Evolutionary conservation across 2,888 invertebrate genomes (phyloP).

Genomic region (Electrophaes corylata): DNA sequence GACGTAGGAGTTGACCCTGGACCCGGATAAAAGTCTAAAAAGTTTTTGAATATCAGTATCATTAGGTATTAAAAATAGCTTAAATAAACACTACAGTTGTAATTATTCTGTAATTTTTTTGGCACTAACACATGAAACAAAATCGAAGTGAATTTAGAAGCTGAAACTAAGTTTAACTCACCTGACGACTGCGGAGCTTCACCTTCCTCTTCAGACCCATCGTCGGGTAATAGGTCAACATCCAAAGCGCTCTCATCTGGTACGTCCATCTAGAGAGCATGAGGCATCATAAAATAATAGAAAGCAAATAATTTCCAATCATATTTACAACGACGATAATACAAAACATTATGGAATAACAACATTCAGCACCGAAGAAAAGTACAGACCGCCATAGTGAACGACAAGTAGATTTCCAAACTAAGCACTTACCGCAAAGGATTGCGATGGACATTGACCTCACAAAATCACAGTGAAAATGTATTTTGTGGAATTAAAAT

Average conservation of each 20-base stretch:
- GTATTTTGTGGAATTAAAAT: conserved; percentile 56
- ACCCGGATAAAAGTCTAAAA: conserved; percentile 81
- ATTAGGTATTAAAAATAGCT: conserved; percentile 8
- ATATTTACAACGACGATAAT: conserved; percentile 12
- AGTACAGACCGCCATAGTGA: conserved; percentile 82
- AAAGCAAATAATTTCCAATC: neutral
- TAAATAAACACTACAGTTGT: neutral
- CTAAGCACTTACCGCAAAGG: conserved; percentile 73
- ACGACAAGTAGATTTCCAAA: conserved; percentile 71
- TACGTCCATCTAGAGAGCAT: conserved; percentile 76
- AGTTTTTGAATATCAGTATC: conserved; percentile 8
- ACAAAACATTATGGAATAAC: conserved; percentile 54
- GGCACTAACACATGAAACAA: neutral
- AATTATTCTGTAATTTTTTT: neutral
- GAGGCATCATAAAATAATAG: conserved; percentile 19
- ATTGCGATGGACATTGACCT: conserved; percentile 71
- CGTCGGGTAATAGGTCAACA: conserved; percentile 89
- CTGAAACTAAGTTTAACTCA: conserved; percentile 60
- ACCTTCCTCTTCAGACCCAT: conserved; percentile 90
- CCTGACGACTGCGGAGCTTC: conserved; percentile 85
- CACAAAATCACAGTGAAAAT: conserved; percentile 63
- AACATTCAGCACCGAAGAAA: conserved; percentile 53
- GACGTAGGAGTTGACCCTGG: conserved; percentile 87
- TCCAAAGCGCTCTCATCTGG: conserved; percentile 83
- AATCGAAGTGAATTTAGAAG: neutral